A percentile compares a stretch with the other conserved stretches of the same genome.
Evolutionary conservation across 2,888 invertebrate genomes (phyloP).

Genomic region (Ennomos erosarius): DNA sequence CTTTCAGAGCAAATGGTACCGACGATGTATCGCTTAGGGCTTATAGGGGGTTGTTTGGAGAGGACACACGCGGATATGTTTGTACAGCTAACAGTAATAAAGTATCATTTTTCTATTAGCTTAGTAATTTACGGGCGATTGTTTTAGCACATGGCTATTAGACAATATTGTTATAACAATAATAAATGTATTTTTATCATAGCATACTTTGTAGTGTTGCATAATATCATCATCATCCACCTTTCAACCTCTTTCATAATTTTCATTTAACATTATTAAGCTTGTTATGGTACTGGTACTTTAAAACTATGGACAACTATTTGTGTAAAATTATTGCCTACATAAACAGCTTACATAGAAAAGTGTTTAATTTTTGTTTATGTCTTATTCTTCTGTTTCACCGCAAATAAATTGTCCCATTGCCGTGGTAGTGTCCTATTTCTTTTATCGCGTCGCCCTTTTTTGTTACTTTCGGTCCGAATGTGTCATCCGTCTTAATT

Average conservation of each 20-base stretch:
- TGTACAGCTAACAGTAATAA: slow-evolving; percentile 56
- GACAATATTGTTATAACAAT: neutral
- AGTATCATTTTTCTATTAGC: slow-evolving; percentile 64
- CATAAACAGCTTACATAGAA: too few species aligned
- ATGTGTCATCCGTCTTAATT: slow-evolving; percentile 73
- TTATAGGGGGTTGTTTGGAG: slow-evolving; percentile 50
- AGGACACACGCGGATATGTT: slow-evolving; percentile 47
- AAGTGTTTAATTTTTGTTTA: neutral
- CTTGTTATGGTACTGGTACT: too few species aligned
- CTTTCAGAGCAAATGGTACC: slow-evolving; percentile 39
- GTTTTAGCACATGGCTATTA: neutral
- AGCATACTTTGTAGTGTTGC: too few species aligned
- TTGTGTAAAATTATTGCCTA: too few species aligned
- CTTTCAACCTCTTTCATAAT: too few species aligned
- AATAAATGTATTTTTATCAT: too few species aligned
- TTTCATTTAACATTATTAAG: too few species aligned
- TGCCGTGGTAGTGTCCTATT: slow-evolving; percentile 68
- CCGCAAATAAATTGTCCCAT: slow-evolving; percentile 42
- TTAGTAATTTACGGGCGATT: too few species aligned
- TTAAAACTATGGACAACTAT: too few species aligned
- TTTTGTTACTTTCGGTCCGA: slow-evolving; percentile 62
- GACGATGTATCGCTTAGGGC: slow-evolving; percentile 49
- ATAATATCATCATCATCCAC: too few species aligned
- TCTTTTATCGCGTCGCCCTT: slow-evolving; percentile 63
- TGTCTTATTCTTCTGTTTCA: slow-evolving; percentile 3